Evolutionary conservation across 2,113 vertebrate species (phyloP).

Genomic region (Lontra canadensis): DNA sequence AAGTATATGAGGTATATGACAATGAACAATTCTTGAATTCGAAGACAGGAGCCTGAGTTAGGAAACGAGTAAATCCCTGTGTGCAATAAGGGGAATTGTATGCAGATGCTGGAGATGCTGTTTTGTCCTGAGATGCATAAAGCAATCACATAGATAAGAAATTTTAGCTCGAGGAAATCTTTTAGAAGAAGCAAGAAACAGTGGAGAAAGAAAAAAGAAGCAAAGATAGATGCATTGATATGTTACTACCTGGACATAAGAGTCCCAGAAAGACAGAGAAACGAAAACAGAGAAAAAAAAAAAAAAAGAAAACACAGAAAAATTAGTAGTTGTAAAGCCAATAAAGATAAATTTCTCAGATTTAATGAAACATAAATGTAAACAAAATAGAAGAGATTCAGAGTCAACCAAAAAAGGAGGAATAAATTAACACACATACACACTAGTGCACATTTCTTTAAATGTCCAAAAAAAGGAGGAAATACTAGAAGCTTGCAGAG

Average conservation of each 20-base stretch:
- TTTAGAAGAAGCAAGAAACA: background rate
- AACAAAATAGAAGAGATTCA: background rate
- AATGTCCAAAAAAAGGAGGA: background rate
- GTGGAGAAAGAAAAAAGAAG: background rate
- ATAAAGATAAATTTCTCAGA: background rate
- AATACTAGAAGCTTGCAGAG: background rate
- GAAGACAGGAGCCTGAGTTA: background rate
- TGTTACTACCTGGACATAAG: background rate
- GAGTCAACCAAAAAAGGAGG: background rate
- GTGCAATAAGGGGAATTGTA: background rate
- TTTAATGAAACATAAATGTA: background rate
- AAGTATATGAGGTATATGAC: background rate
- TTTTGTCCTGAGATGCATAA: background rate
- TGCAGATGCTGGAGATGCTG: background rate
- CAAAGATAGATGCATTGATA: background rate
- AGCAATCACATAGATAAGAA: background rate
- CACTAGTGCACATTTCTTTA: background rate
- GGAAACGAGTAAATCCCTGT: background rate
- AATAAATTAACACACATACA: background rate
- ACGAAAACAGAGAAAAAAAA: background rate
- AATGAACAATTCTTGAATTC: background rate
- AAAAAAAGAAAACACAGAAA: background rate
- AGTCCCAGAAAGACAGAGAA: background rate
- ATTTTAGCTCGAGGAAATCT: background rate
- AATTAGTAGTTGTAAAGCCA: background rate